Evolutionary conservation across 1,140 invertebrate species (phyloP).

Genomic region (Agraylea sexmaculata): DNA sequence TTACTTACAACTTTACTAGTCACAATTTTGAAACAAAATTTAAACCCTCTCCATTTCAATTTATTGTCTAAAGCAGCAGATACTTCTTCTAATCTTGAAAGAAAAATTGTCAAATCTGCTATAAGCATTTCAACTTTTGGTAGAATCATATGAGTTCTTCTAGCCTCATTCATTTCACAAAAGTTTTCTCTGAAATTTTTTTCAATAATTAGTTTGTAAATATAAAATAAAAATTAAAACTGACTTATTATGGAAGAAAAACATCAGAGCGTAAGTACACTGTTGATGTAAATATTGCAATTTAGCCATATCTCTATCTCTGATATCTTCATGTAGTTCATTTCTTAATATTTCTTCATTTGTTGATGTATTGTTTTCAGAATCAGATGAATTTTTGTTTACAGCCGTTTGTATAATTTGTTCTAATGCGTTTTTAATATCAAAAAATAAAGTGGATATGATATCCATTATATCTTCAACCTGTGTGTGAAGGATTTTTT

Average conservation of each 20-base stretch:
- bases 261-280: constrained; percentile 36
- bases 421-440: constrained; percentile 41
- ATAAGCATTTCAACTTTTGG: constrained; percentile 44
- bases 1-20: constrained; percentile 50
- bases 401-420: constrained; percentile 35
- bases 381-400: constrained; percentile 2
- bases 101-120: constrained; percentile 47
- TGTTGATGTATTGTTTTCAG: constrained; percentile 12
- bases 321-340: constrained; percentile 37
- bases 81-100: constrained; percentile 45
- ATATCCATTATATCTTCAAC: constrained; percentile 43
- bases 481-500: constrained; percentile 22
- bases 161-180: constrained; percentile 39
- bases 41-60: constrained; percentile 50
- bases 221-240: constrained; percentile 9
- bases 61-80: constrained; percentile 44
- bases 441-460: constrained; percentile 37
- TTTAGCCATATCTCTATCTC: constrained; percentile 39
- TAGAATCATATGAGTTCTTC: constrained; percentile 43
- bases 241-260: constrained; percentile 35
- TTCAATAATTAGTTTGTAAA: constrained; percentile 9
- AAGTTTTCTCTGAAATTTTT: constrained; percentile 39
- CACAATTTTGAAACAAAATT: constrained; percentile 52
- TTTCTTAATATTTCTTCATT: constrained; percentile 34
- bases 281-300: constrained; percentile 42